Percentiles rank a stretch among this genome's conserved stretches.
phyloP scores from a whole-genome alignment of 2,797 vertebrate genomes.

The Menidia menidia region DNA sequence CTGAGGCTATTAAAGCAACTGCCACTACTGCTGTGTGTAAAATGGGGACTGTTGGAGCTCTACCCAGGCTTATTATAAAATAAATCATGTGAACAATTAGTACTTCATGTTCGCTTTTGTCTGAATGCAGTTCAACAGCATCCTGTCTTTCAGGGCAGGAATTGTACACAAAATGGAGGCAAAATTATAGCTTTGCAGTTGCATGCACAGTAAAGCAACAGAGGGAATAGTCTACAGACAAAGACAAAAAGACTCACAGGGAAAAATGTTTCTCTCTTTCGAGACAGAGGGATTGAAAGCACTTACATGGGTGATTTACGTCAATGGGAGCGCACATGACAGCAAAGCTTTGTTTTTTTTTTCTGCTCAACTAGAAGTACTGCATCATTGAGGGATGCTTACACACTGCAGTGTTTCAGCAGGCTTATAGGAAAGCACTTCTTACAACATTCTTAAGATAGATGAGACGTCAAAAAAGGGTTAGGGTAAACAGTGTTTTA shows the following conservation, averaged over 20 bases:
- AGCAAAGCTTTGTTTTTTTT: conserved; percentile 42
- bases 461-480: background rate
- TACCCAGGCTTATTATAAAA: conserved; percentile 5
- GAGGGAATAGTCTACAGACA: background rate
- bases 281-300: conserved; percentile 38
- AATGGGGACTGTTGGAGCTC: conserved; percentile 9
- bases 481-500: background rate
- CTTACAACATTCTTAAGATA: background rate
- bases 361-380: conserved; percentile 10
- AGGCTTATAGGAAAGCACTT: background rate
- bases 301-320: conserved; percentile 48
- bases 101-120: conserved; percentile 13
- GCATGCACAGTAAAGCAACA: conserved; percentile 15
- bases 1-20: conserved; percentile 4
- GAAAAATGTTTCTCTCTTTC: conserved; percentile 27
- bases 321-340: conserved; percentile 33
- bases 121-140: conserved; percentile 5
- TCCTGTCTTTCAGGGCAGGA: conserved; percentile 9
- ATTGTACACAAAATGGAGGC: conserved; percentile 18
- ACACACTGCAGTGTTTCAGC: conserved; percentile 21
- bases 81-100: conserved; percentile 22
- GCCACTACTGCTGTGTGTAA: conserved; percentile 11
- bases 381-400: conserved; percentile 4
- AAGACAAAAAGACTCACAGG: conserved; percentile 5
- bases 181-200: conserved; percentile 31